phyloP scores from a whole-genome alignment of 2,113 vertebrate species.

The Greenwoodochromis staneri region DNA sequence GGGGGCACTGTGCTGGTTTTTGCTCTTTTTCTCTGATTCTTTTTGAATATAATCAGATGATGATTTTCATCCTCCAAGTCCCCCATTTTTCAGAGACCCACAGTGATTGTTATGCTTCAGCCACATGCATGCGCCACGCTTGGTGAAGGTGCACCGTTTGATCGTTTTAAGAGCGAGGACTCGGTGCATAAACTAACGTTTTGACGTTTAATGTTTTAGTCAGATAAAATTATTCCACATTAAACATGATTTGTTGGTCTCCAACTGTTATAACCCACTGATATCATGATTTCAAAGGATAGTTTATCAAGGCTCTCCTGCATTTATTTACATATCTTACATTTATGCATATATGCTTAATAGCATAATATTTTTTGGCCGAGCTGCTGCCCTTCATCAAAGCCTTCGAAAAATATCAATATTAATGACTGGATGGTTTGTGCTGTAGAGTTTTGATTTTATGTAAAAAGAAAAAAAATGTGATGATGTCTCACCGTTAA shows the following conservation, averaged over 20 bases:
- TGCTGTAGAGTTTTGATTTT: neutral
- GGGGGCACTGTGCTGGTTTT: neutral
- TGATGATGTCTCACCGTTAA: neutral
- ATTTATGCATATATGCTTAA: neutral
- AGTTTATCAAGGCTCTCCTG: neutral
- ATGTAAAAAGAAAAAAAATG: neutral
- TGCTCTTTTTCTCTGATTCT: neutral
- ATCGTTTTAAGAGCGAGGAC: neutral
- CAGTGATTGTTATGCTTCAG: constrained; percentile 13
- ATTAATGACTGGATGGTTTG: neutral
- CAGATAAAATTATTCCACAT: neutral
- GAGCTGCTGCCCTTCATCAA: neutral
- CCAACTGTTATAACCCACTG: neutral
- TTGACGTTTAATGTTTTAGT: neutral
- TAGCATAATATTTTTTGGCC: neutral
- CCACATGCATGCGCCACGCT: constrained; percentile 44
- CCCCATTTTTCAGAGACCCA: neutral
- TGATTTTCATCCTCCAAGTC: neutral
- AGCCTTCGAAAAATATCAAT: neutral
- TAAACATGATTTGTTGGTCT: neutral
- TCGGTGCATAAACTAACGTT: neutral
- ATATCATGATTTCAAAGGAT: neutral
- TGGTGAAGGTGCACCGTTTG: neutral
- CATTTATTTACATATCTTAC: neutral
- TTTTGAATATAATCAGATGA: neutral